Evolutionary conservation across 2,888 invertebrate species (phyloP), one percentile per base, ranked within the genome.

Genomic region (Argyra leucocephala): DNA sequence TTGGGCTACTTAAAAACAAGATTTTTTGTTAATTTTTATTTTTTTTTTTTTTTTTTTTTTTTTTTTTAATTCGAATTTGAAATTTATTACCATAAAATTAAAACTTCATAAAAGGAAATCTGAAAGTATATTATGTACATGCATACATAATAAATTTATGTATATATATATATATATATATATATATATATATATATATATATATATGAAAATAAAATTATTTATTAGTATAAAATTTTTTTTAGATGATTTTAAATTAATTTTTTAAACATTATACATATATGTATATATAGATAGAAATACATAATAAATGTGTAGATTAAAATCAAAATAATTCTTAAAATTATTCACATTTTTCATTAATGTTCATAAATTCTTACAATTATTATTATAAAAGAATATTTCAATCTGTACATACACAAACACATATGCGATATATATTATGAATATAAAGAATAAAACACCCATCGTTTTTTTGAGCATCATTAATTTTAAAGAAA

Each of bases 1-100:
- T n/a, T n/a, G n/a, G n/a, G n/a, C n/a, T n/a, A n/a, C n/a, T n/a
- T n/a, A n/a, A n/a, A n/a, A n/a, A n/a, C n/a, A n/a, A n/a, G n/a
- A n/a, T n/a, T n/a, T n/a, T n/a, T n/a, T n/a, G n/a, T n/a, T n/a
- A n/a, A n/a, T n/a, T n/a, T n/a, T n/a, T n/a, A n/a, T n/a, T n/a
- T n/a, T n/a, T n/a, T n/a, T n/a, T n/a, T n/a, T n/a, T n/a, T n/a
- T n/a, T n/a, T n/a, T n/a, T 31, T 6, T 31, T 31, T 10, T 26
- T 26, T 26, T 26, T 26, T 26, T 7, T 4, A 6, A 31, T 10
- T 10, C 31, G 31, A 31, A 31, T 12, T 10, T 10, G 10, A 48
- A 48, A 48, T 48, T 48, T 48, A 48, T 48, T 48, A n/a, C 48
- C 48, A 48, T 48, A 48, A 48, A 48, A 48, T 48, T 48, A 18